phyloP scores from a whole-genome alignment of 2,113 vertebrate species.

The Theropithecus gelada region DNA sequence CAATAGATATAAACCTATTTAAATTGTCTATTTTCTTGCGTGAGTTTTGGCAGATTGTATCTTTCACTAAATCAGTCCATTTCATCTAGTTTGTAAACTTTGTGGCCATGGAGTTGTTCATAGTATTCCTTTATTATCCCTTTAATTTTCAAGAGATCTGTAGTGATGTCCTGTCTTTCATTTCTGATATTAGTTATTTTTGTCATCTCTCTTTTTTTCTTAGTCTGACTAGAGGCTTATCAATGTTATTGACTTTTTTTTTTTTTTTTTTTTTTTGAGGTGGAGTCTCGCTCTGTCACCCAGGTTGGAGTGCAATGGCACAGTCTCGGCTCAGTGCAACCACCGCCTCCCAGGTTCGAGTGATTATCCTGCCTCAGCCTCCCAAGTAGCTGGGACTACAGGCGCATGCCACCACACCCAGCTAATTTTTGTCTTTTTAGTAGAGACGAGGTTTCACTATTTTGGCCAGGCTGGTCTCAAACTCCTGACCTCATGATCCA shows the following conservation, averaged over 20 bases:
- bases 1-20: neutral
- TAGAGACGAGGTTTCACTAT: no score
- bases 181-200: neutral
- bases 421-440: no score
- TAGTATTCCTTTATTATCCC: neutral
- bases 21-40: neutral
- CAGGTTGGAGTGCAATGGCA: no score
- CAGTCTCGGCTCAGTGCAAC: no score
- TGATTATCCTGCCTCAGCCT: no score
- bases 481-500: no score
- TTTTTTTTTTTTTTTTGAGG: no score
- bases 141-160: neutral
- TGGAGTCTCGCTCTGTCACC: no score
- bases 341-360: no score
- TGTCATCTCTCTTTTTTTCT: neutral
- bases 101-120: neutral
- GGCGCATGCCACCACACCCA: no score
- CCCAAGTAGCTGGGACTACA: no score
- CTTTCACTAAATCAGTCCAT: neutral
- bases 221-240: neutral
- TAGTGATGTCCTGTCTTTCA: neutral
- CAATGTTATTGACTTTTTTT: neutral
- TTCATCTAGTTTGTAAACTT: neutral
- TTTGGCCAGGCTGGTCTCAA: no score
- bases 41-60: neutral